Conservation (phyloP, 2,797 vertebrate genomes). For the Ctenopoma multispine region DNA sequence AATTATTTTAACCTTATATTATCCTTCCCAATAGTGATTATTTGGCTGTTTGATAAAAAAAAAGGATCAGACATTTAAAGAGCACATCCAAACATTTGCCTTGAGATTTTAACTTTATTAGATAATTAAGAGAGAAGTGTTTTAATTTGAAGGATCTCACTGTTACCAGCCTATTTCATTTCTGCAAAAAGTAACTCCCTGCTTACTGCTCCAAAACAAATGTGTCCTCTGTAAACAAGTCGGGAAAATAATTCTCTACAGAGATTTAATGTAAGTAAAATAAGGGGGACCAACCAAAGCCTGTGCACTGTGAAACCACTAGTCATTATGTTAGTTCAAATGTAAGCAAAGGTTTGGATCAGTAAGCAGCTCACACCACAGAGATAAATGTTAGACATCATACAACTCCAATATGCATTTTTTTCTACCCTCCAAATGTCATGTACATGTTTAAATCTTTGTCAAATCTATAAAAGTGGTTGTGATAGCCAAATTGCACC, state of each 20-base stretch:
- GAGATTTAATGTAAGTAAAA: background rate
- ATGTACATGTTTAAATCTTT: slow-evolving; percentile 2
- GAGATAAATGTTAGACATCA: slow-evolving; percentile 2
- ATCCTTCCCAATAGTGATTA: background rate
- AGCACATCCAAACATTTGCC: background rate
- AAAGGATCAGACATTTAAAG: background rate
- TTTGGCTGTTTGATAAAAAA: background rate
- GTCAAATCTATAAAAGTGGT: slow-evolving; percentile 17
- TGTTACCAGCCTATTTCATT: too few relatives aligned
- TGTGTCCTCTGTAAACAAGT: slow-evolving; percentile 2
- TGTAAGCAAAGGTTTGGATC: background rate
- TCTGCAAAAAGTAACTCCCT: background rate
- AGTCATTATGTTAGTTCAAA: background rate
- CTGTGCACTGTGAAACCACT: background rate
- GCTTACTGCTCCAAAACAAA: background rate
- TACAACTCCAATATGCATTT: slow-evolving; percentile 3
- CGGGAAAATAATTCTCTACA: background rate
- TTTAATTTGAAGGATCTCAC: background rate
- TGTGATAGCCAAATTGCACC: slow-evolving; percentile 17
- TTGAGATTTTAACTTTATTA: background rate
- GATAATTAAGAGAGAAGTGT: background rate
- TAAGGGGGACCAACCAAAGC: background rate
- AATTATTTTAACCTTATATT: background rate
- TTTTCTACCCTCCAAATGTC: slow-evolving; percentile 16
- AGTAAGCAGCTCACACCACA: background rate